A percentile compares a stretch with the other conserved stretches of the same genome.
Evolutionary conservation across 2,113 vertebrate species (phyloP).

Genomic region (Tupaia tana): DNA sequence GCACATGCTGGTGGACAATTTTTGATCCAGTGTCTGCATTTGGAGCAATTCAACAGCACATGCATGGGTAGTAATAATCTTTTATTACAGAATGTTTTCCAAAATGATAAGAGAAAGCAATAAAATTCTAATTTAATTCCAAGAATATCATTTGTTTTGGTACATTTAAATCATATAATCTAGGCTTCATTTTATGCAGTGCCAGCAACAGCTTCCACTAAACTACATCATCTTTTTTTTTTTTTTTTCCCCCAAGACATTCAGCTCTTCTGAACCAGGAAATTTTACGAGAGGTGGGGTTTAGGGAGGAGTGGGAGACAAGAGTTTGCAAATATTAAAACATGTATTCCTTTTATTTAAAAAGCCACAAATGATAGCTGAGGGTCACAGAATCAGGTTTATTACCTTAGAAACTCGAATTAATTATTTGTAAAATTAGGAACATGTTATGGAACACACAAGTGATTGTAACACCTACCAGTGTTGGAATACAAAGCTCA

Average conservation of each 20-base stretch:
- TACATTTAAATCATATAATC: slow-evolving; percentile 68
- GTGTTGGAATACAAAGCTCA: slow-evolving; percentile 77
- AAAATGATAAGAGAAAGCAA: slow-evolving; percentile 67
- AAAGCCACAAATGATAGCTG: slow-evolving; percentile 41
- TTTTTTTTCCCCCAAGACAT: slow-evolving; percentile 7
- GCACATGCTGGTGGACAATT: not conserved
- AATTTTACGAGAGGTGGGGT: slow-evolving; percentile 41
- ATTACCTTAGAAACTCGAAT: slow-evolving; percentile 79
- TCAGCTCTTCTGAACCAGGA: slow-evolving; percentile 59
- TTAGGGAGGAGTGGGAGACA: not conserved
- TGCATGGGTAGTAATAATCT: slow-evolving; percentile 43
- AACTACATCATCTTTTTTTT: slow-evolving; percentile 64
- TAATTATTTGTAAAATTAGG: slow-evolving; percentile 80
- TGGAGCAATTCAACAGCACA: not conserved
- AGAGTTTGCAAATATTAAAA: slow-evolving; percentile 54
- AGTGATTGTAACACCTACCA: slow-evolving; percentile 59
- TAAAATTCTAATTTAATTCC: slow-evolving; percentile 73
- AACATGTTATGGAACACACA: slow-evolving; percentile 68
- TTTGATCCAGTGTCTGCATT: not conserved
- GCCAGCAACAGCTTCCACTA: slow-evolving; percentile 65
- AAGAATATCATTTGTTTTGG: slow-evolving; percentile 71
- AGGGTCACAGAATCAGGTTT: slow-evolving; percentile 53
- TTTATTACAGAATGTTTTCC: slow-evolving; percentile 66
- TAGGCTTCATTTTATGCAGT: slow-evolving; percentile 67
- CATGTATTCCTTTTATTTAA: slow-evolving; percentile 52